Conservation (phyloP, 2,797 vertebrate genomes). For the Vultur gryphus region DNA sequence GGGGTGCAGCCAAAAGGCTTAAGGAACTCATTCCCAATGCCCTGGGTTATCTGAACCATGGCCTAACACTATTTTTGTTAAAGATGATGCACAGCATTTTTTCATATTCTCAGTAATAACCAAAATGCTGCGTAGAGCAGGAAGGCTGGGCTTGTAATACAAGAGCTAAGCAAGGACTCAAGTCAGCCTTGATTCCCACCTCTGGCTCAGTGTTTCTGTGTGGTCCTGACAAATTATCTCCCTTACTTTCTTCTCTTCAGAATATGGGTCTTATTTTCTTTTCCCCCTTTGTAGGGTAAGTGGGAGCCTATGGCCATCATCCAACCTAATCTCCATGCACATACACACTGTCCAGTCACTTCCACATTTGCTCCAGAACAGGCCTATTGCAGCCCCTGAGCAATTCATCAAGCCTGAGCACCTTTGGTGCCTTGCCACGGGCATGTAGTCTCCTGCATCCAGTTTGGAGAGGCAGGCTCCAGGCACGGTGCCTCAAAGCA, state of each 20-base stretch:
- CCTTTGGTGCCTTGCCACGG: background rate
- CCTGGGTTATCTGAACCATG: background rate
- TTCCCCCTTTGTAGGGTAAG: background rate
- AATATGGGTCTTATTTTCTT: background rate
- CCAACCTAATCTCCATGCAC: background rate
- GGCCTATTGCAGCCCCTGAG: background rate
- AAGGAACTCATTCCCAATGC: background rate
- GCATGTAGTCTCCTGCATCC: background rate
- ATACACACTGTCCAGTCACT: background rate
- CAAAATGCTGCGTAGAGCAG: background rate
- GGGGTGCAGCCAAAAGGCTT: background rate
- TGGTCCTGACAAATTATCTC: background rate
- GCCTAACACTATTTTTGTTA: background rate
- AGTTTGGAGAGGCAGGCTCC: background rate
- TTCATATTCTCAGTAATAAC: background rate
- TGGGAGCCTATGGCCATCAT: background rate
- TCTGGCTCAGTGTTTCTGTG: background rate
- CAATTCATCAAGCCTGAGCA: background rate
- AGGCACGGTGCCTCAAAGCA: background rate
- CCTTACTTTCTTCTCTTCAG: background rate
- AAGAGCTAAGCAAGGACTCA: background rate
- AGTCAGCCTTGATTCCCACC: background rate
- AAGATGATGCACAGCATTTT: background rate
- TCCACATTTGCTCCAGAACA: background rate
- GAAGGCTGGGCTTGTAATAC: background rate